phyloP scores from a whole-genome alignment of 1,140 invertebrate species.

The Arion vulgaris region DNA sequence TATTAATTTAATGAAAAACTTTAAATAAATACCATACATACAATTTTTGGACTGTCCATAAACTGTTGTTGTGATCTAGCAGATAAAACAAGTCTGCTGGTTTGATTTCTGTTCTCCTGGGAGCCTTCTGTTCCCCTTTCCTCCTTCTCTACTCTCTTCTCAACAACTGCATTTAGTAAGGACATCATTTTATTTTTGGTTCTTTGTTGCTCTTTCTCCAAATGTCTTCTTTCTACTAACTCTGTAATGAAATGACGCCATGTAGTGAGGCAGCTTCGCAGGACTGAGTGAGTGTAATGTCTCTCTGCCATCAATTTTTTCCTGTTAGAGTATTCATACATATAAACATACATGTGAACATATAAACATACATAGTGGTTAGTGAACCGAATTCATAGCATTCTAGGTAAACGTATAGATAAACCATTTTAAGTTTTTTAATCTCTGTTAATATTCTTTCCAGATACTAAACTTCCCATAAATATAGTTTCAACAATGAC shows the following conservation, averaged over 20 bases:
- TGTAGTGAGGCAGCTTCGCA: constrained; percentile 59
- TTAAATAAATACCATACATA: background rate
- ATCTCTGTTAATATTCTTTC: too few relatives aligned
- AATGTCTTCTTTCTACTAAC: constrained; percentile 53
- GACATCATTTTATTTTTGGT: constrained; percentile 68
- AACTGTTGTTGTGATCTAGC: background rate
- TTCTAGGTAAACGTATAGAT: too few relatives aligned
- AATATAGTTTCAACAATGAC: too few relatives aligned
- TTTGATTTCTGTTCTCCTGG: background rate
- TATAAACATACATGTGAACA: too few relatives aligned
- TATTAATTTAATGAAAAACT: too few relatives aligned
- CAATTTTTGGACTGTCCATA: background rate
- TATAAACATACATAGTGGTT: too few relatives aligned
- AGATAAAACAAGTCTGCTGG: constrained; percentile 13
- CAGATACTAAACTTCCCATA: too few relatives aligned
- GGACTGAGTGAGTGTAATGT: constrained; percentile 52
- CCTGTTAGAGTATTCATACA: constrained; percentile 47
- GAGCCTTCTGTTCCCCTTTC: background rate
- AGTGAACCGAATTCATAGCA: too few relatives aligned
- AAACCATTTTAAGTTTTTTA: too few relatives aligned
- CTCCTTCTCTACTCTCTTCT: constrained; percentile 54
- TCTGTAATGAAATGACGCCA: constrained; percentile 64
- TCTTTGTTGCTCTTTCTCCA: constrained; percentile 58
- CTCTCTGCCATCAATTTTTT: constrained; percentile 59
- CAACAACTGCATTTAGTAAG: constrained; percentile 63